phyloP scores from a whole-genome alignment of 2,888 invertebrate species.

The Micropterix aruncella region DNA sequence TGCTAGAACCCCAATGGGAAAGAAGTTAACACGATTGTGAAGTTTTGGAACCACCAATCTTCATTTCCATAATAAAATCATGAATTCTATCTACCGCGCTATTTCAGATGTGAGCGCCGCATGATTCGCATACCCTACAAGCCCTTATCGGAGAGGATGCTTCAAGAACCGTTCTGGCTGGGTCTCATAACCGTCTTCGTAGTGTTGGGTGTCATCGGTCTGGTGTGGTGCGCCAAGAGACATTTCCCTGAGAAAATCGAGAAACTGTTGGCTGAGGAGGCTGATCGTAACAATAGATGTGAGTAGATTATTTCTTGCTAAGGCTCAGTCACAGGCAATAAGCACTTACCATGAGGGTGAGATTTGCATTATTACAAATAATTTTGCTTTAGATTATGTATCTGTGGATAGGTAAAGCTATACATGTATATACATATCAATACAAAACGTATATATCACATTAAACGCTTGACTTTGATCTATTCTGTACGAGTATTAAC shows the following conservation, averaged over 20 bases:
- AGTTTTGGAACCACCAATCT: too few species aligned
- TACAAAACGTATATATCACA: not conserved
- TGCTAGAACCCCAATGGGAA: too few species aligned
- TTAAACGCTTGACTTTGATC: too few species aligned
- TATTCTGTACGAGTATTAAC: too few species aligned
- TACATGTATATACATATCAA: not conserved
- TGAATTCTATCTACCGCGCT: too few species aligned
- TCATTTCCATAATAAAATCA: too few species aligned
- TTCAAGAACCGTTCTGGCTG: constrained; percentile 82
- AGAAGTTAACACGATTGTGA: too few species aligned
- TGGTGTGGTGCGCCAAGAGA: constrained; percentile 72
- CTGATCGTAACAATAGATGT: constrained; percentile 57
- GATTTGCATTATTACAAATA: not conserved
- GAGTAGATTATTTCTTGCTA: constrained; percentile 20
- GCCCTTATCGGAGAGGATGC: constrained; percentile 64
- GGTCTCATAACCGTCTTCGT: constrained; percentile 74
- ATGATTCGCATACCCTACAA: constrained; percentile 57
- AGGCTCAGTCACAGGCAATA: too few species aligned
- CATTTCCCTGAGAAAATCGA: constrained; percentile 80
- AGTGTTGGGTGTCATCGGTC: constrained; percentile 62
- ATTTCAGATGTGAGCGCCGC: constrained; percentile 50
- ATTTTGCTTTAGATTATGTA: not conserved
- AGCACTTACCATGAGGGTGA: too few species aligned
- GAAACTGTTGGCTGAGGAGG: constrained; percentile 67
- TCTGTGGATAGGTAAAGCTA: not conserved